These are phyloP conservation scores for Cephus pygmeus DNA, from an alignment of 2,888 invertebrate species.

Conservation along the genomic window DNA sequence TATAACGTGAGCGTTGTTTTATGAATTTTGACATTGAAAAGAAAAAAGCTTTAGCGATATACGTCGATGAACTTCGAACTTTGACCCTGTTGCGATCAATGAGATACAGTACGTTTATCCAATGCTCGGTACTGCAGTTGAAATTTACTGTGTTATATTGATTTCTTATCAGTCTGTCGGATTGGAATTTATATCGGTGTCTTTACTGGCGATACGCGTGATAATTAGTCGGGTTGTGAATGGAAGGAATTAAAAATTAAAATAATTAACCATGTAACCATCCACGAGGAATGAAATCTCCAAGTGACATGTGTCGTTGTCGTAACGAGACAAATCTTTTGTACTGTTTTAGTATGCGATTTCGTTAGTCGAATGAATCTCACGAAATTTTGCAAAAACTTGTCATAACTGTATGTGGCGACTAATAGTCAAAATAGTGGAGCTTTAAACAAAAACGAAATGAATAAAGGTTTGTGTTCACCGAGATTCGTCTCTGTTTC, in stretches of 20 bases:
- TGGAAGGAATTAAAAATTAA: constrained; percentile 4
- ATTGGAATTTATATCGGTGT: neutral
- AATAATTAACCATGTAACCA: constrained; percentile 5
- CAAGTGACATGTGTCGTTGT: constrained; percentile 13
- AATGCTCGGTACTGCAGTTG: too few relatives aligned
- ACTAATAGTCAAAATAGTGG: constrained; percentile 36
- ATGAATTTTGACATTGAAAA: too few relatives aligned
- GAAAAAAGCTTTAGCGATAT: too few relatives aligned
- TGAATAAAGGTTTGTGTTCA: constrained; percentile 51
- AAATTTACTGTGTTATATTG: too few relatives aligned
- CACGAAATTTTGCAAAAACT: constrained; percentile 38
- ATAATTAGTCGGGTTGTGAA: constrained; percentile 7
- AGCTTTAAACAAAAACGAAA: constrained; percentile 39
- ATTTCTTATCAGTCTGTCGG: neutral
- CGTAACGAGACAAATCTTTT: constrained; percentile 13
- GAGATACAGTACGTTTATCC: too few relatives aligned
- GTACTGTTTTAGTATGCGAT: constrained; percentile 18
- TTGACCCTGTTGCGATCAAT: too few relatives aligned
- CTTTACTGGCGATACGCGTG: neutral
- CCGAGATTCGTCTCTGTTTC: constrained; percentile 8
- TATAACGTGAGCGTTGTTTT: too few relatives aligned
- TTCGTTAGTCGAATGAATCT: neutral
- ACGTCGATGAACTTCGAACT: too few relatives aligned
- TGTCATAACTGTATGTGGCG: constrained; percentile 42
- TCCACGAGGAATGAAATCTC: constrained; percentile 3